phyloP scores from a whole-genome alignment of 2,888 invertebrate species.

The Hyposoter dolosus region DNA sequence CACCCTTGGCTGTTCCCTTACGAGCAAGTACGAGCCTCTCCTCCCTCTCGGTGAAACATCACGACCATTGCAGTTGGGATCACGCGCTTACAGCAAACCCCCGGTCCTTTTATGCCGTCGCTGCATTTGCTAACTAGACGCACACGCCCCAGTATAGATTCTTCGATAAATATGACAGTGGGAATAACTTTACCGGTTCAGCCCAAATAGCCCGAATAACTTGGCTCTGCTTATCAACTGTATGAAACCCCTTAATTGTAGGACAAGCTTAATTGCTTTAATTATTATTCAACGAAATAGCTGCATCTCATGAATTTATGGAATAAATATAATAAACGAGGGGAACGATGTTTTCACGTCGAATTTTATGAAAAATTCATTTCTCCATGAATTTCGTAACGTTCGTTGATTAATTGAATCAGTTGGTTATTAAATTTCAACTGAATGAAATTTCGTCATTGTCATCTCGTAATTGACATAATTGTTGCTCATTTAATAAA shows the following conservation, averaged over 20 bases:
- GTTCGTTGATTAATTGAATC: neutral
- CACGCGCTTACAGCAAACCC: conserved; percentile 51
- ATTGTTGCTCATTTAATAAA: neutral
- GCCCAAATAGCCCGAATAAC: neutral
- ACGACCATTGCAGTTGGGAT: conserved; percentile 51
- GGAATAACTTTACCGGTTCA: neutral
- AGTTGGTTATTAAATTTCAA: neutral
- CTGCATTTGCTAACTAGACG: conserved; percentile 61
- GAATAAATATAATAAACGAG: neutral
- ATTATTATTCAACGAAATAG: neutral
- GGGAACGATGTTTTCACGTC: neutral
- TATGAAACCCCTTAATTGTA: neutral
- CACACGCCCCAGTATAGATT: conserved; percentile 60
- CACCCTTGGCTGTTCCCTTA: conserved; percentile 17
- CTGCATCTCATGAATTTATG: neutral
- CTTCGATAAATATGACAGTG: conserved; percentile 29
- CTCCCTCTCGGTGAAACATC: conserved; percentile 50
- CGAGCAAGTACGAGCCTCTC: conserved; percentile 21
- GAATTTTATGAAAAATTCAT: neutral
- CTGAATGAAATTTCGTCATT: neutral
- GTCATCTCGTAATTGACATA: neutral
- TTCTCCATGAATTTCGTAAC: neutral
- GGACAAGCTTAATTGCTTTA: neutral
- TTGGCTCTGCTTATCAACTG: neutral
- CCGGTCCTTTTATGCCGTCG: conserved; percentile 52